phyloP scores from a whole-genome alignment of 37 sponge, comb jelly and placozoan genomes.

The Diacarnus erythraeanus region DNA sequence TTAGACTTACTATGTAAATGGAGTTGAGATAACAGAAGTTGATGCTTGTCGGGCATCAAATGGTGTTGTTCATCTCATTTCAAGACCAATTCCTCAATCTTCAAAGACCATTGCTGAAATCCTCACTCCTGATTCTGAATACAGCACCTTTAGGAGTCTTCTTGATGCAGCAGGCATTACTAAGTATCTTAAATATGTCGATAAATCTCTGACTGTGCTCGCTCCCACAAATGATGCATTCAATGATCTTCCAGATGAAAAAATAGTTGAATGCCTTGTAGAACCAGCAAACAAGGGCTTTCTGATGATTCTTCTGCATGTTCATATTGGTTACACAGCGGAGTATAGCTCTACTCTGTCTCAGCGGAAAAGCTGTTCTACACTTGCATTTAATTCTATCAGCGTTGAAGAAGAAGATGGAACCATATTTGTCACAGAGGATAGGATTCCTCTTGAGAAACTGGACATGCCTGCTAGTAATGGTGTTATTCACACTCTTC shows the following conservation, averaged over 20 bases:
- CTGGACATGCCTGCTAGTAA: conserved; percentile 38
- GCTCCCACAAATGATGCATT: conserved; percentile 46
- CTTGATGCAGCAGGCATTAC: conserved; percentile 3
- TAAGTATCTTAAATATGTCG: neutral
- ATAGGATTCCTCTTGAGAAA: conserved; percentile 14
- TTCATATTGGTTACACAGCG: conserved; percentile 20
- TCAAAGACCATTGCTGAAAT: conserved; percentile 26
- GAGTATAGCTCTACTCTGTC: conserved; percentile 36
- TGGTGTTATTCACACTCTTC: conserved; percentile 46
- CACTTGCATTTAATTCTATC: neutral
- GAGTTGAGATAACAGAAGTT: neutral
- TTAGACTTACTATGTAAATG: too few species aligned
- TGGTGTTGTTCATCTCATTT: conserved; percentile 41
- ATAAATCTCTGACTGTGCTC: conserved; percentile 34
- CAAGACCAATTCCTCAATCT: conserved; percentile 2
- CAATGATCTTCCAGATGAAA: neutral
- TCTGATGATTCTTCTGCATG: neutral
- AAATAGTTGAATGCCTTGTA: conserved; percentile 27
- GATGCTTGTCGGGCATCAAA: conserved; percentile 37
- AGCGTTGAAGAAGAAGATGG: neutral
- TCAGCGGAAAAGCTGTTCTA: neutral
- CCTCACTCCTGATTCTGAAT: neutral
- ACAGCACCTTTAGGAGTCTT: conserved; percentile 22
- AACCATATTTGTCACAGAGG: neutral
- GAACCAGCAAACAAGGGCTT: neutral